Evolutionary conservation across 2,113 vertebrate genomes (phyloP).

Genomic region (Pedionomus torquatus): DNA sequence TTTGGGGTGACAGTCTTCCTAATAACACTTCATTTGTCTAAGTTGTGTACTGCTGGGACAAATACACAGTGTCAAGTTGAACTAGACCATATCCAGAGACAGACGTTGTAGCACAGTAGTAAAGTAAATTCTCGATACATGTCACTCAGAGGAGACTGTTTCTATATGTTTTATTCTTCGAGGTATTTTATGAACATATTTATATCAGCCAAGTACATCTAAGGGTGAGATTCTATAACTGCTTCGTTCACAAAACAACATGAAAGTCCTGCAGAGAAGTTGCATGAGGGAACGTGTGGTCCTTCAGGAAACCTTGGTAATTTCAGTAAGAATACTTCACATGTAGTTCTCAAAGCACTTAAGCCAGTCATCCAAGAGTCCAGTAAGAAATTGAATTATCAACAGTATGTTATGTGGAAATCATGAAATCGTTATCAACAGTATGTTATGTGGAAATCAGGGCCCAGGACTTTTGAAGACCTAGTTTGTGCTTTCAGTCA

Average conservation of each 20-base stretch:
- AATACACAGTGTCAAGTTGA: neutral
- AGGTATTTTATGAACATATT: neutral
- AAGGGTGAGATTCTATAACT: neutral
- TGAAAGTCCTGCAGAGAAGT: neutral
- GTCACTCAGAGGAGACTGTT: neutral
- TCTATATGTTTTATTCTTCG: neutral
- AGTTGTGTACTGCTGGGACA: neutral
- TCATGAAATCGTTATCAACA: neutral
- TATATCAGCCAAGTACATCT: neutral
- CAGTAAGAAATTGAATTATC: neutral
- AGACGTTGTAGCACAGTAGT: neutral
- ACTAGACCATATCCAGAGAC: neutral
- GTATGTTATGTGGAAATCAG: neutral
- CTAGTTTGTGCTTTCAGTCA: neutral
- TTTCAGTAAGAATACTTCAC: neutral
- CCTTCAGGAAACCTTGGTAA: neutral
- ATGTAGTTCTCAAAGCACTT: neutral
- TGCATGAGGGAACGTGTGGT: neutral
- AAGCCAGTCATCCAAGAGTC: neutral
- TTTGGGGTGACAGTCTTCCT: neutral
- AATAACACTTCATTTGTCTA: constrained; percentile 23
- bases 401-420: neutral
- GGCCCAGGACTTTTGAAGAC: neutral
- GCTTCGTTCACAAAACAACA: neutral
- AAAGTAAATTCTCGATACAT: neutral